Evolutionary conservation across 2,888 invertebrate species (phyloP).

Genomic region (Pristionchus exspectatus): DNA sequence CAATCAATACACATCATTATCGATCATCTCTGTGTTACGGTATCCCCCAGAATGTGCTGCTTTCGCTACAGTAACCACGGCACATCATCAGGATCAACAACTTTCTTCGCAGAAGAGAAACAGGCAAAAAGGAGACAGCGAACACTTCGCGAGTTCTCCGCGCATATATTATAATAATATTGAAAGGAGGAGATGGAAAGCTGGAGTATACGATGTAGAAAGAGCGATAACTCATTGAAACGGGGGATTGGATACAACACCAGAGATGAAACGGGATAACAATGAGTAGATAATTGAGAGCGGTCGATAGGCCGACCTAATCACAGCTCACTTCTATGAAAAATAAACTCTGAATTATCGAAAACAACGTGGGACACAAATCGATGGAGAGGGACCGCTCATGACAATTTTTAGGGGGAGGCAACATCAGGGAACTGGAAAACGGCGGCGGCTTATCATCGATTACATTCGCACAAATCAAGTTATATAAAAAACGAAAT

Average conservation of each 20-base stretch:
- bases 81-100: neutral
- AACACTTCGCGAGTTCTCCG: constrained; percentile 52
- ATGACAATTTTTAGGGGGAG: neutral
- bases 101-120: constrained; percentile 36
- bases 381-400: neutral
- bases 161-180: neutral
- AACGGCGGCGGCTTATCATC: neutral
- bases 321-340: neutral
- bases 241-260: neutral
- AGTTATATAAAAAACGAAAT: neutral
- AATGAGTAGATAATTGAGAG: neutral
- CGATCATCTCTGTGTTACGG: constrained; percentile 8
- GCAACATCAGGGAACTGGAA: neutral
- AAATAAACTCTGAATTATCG: constrained; percentile 36
- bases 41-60: neutral
- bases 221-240: constrained; percentile 4
- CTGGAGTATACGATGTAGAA: constrained; percentile 13
- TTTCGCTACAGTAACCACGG: constrained; percentile 21
- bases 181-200: neutral
- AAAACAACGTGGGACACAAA: constrained; percentile 31
- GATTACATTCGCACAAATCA: neutral
- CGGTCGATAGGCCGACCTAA: neutral
- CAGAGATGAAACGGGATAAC: constrained; percentile 29
- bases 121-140: constrained; percentile 3
- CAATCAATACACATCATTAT: constrained; percentile 16